Evolutionary conservation across 2,888 invertebrate genomes (phyloP).

Genomic region (Cheilosia pagana): DNA sequence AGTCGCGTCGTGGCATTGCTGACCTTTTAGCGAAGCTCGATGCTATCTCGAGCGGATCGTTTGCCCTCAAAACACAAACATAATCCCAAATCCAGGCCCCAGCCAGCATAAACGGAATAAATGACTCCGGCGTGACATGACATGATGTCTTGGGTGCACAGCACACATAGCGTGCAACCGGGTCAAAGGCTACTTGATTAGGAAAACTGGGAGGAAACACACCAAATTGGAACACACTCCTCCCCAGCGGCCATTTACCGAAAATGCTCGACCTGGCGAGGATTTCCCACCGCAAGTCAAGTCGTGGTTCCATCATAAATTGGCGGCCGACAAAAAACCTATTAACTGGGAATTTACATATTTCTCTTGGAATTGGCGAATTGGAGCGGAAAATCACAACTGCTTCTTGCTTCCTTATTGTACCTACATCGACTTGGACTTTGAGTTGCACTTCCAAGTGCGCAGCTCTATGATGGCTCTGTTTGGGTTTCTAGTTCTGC

Average conservation of each 20-base stretch:
- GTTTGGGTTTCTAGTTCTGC: constrained; percentile 58
- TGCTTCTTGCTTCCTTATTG: constrained; percentile 69
- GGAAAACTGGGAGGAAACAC: constrained; percentile 34
- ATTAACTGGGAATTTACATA: constrained; percentile 70
- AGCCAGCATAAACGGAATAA: constrained; percentile 43
- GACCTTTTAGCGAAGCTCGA: constrained; percentile 50
- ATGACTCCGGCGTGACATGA: constrained; percentile 63
- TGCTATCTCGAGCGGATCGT: constrained; percentile 59
- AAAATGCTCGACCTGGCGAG: neutral
- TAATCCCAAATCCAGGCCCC: constrained; percentile 20
- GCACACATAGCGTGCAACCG: constrained; percentile 12
- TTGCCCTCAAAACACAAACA: constrained; percentile 57
- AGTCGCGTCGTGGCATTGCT: constrained; percentile 1
- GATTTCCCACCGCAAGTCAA: constrained; percentile 8
- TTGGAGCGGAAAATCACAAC: constrained; percentile 74
- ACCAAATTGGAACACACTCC: constrained; percentile 44
- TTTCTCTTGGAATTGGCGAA: constrained; percentile 66
- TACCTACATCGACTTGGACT: constrained; percentile 49
- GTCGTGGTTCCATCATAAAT: constrained; percentile 51
- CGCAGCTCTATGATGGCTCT: constrained; percentile 3
- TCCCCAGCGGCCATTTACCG: constrained; percentile 18
- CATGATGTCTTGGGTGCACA: constrained; percentile 58
- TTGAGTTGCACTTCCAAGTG: constrained; percentile 38
- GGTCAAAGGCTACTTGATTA: constrained; percentile 68
- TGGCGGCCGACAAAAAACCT: constrained; percentile 45